Evolutionary conservation across 2,888 invertebrate genomes (phyloP).

Genomic region (Ephialtes manifestator): DNA sequence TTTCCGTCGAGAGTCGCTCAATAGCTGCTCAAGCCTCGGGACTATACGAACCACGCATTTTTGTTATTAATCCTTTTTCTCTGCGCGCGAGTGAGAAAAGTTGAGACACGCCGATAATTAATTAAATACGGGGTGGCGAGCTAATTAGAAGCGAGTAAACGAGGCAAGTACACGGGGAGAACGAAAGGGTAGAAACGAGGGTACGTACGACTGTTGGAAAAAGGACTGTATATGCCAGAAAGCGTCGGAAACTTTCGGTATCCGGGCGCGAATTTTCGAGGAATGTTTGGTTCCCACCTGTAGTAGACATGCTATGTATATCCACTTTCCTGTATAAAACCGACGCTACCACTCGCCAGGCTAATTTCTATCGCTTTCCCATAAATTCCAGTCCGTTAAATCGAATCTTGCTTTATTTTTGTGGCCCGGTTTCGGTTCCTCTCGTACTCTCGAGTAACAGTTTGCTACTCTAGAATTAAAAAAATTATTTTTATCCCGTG

Average conservation of each 20-base stretch:
- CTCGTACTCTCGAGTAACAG: constrained; percentile 5
- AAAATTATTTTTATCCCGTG: constrained; percentile 21
- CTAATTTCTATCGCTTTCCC: constrained; percentile 54
- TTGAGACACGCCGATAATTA: constrained; percentile 55
- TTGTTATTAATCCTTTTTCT: constrained; percentile 20
- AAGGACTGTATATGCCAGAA: neutral
- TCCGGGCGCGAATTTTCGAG: constrained; percentile 48
- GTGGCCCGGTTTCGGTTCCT: neutral
- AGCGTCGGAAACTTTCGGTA: constrained; percentile 42
- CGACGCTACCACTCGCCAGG: constrained; percentile 11
- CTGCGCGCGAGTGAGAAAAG: constrained; percentile 16
- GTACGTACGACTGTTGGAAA: constrained; percentile 23
- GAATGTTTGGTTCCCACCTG: constrained; percentile 47
- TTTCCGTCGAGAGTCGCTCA: constrained; percentile 16
- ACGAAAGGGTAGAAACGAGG: neutral
- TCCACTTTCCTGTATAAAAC: constrained; percentile 25
- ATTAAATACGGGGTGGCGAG: constrained; percentile 51
- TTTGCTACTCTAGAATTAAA: constrained; percentile 11
- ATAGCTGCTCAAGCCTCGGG: neutral
- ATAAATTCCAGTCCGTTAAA: constrained; percentile 57
- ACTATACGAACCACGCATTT: neutral
- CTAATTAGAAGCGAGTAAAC: constrained; percentile 47
- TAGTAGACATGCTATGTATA: neutral
- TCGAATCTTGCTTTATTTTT: constrained; percentile 43
- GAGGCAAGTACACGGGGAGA: constrained; percentile 15